Conservation (phyloP, 2,113 vertebrate species). For the Puntigrus tetrazona region DNA sequence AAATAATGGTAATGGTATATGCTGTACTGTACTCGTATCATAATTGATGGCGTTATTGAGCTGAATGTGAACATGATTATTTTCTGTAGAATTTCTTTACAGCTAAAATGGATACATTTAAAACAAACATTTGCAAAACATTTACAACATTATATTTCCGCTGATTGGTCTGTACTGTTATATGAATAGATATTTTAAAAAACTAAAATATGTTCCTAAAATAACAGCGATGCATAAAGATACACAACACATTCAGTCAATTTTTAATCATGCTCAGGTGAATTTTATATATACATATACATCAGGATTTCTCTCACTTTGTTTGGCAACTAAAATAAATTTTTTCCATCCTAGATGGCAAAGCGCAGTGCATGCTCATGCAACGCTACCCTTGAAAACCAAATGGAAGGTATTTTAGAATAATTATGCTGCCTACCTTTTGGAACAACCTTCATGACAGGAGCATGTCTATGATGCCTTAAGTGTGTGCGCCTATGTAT, state of each 20-base stretch:
- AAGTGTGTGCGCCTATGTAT: neutral
- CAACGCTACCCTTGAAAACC: neutral
- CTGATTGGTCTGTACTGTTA: too few relatives aligned
- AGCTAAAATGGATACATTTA: too few relatives aligned
- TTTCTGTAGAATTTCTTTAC: too few relatives aligned
- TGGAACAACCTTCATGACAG: neutral
- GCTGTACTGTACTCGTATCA: too few relatives aligned
- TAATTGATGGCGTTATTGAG: too few relatives aligned
- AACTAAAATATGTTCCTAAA: neutral
- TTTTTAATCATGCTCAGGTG: neutral
- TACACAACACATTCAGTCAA: neutral
- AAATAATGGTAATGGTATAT: too few relatives aligned
- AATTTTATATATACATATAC: neutral
- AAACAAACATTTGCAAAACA: too few relatives aligned
- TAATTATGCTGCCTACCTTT: constrained; percentile 4
- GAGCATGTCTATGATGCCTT: neutral
- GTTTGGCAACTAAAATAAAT: neutral
- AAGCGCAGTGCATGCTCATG: neutral
- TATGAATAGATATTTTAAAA: neutral
- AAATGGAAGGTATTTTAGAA: constrained; percentile 4
- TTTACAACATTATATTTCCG: too few relatives aligned
- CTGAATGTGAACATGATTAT: too few relatives aligned
- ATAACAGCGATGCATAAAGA: neutral
- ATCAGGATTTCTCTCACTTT: neutral
- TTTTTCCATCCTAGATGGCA: neutral